Percentiles rank a stretch among this genome's conserved stretches.
These are phyloP conservation scores for Drosophila hamatofila DNA, from an alignment of 2,888 invertebrate genomes.

Conservation along the genomic window DNA sequence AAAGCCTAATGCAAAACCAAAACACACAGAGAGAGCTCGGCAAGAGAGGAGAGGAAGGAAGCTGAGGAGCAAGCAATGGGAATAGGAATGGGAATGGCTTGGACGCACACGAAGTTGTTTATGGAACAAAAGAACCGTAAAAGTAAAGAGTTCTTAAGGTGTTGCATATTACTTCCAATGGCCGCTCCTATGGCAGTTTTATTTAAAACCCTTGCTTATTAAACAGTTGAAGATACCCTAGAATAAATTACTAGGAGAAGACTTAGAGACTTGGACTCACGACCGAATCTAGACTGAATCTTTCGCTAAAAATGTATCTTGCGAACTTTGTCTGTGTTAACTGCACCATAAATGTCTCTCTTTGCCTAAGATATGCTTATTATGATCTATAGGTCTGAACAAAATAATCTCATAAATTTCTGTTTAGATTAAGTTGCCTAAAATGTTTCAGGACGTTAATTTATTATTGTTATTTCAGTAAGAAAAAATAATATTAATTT, in stretches of 20 bases:
- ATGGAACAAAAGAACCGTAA: conserved; percentile 6
- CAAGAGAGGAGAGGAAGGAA: neutral
- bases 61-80: neutral
- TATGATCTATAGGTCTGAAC: no score
- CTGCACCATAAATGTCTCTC: no score
- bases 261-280: no score
- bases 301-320: no score
- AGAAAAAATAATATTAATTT: no score
- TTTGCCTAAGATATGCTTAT: neutral
- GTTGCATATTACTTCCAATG: conserved; percentile 23
- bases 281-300: no score
- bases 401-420: no score
- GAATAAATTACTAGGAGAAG: neutral
- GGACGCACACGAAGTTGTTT: conserved; percentile 7
- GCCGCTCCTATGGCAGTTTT: conserved; percentile 9
- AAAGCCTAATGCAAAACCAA: conserved; percentile 32
- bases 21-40: neutral
- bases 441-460: no score
- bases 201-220: conserved; percentile 6
- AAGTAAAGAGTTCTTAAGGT: conserved; percentile 32
- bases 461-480: no score
- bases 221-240: neutral
- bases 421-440: no score
- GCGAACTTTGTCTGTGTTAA: no score
- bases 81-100: conserved; percentile 1